Percentiles rank a stretch among this genome's conserved stretches.
These are phyloP conservation scores for Actinia equina DNA, from an alignment of 64 coral and sea anemone genomes.

Conservation along the genomic window DNA sequence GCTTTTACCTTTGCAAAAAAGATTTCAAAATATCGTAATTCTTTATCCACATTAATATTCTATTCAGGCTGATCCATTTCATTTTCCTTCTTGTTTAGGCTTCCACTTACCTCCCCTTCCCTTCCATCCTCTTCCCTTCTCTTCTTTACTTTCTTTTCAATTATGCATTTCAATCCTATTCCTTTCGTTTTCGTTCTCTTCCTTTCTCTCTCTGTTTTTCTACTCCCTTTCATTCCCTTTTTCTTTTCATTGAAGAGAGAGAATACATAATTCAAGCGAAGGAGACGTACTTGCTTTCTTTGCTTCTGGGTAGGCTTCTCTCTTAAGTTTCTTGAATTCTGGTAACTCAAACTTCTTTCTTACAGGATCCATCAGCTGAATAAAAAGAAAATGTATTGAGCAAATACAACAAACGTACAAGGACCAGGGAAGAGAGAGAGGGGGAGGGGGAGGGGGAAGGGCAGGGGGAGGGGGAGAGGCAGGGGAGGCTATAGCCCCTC, in stretches of 20 bases:
- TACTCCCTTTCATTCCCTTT: too few species aligned
- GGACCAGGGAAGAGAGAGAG: too few species aligned
- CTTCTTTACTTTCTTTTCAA: not conserved
- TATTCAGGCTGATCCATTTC: not conserved
- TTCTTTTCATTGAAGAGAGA: too few species aligned
- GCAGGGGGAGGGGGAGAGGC: too few species aligned
- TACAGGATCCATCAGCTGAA: constrained; percentile 78
- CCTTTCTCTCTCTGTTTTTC: constrained; percentile 23
- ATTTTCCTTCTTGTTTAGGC: not conserved
- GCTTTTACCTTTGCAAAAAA: too few species aligned
- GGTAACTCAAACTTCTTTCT: constrained; percentile 86
- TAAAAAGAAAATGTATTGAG: not conserved
- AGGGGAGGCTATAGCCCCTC: too few species aligned
- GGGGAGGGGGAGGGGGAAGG: too few species aligned
- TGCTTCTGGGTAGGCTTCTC: constrained; percentile 66
- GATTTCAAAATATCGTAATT: too few species aligned
- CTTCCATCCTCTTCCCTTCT: not conserved
- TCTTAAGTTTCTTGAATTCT: constrained; percentile 69
- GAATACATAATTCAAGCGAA: not conserved
- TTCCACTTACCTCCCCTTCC: not conserved
- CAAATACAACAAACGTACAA: not conserved
- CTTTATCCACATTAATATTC: not conserved
- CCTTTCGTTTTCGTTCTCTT: constrained; percentile 15
- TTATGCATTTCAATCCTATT: not conserved
- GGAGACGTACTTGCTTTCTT: constrained; percentile 68